Percentiles rank a stretch among this genome's conserved stretches.
Conservation (phyloP, 2,113 vertebrate species). For the Herpailurus yagouaroundi region DNA sequence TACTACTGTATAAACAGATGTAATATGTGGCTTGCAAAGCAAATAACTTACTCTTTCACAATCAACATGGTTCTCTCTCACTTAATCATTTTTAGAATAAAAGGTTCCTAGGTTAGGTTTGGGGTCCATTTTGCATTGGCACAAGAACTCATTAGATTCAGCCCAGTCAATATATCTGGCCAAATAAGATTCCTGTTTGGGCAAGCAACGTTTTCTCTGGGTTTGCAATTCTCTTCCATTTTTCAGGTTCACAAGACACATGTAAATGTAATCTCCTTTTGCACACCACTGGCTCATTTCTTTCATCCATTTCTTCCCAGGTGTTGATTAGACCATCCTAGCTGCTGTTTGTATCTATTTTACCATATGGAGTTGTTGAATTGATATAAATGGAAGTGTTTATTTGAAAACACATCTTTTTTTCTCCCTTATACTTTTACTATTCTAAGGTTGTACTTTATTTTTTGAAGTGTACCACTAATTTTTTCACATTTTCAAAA, state of each 20-base stretch:
- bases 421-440: neutral
- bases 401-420: slow-evolving; percentile 43
- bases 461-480: slow-evolving; percentile 18
- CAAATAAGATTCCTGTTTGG: slow-evolving; percentile 64
- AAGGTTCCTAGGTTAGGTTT: slow-evolving; percentile 53
- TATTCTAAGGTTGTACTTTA: neutral
- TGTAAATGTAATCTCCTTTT: slow-evolving; percentile 18
- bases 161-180: neutral
- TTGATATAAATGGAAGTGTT: slow-evolving; percentile 14
- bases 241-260: slow-evolving; percentile 21
- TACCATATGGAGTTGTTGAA: neutral
- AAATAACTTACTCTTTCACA: slow-evolving; percentile 78
- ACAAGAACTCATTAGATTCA: slow-evolving; percentile 43
- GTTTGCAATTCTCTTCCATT: slow-evolving; percentile 34
- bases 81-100: slow-evolving; percentile 77
- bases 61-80: slow-evolving; percentile 71
- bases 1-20: slow-evolving; percentile 76
- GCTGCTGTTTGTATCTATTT: neutral
- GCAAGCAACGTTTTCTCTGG: slow-evolving; percentile 41
- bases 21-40: slow-evolving; percentile 70
- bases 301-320: neutral
- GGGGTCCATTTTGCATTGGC: slow-evolving; percentile 39
- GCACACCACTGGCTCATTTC: neutral
- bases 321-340: slow-evolving; percentile 44
- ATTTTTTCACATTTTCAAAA: slow-evolving; percentile 50